phyloP scores from a whole-genome alignment of 1,140 invertebrate species.

The Cherax destructor region DNA sequence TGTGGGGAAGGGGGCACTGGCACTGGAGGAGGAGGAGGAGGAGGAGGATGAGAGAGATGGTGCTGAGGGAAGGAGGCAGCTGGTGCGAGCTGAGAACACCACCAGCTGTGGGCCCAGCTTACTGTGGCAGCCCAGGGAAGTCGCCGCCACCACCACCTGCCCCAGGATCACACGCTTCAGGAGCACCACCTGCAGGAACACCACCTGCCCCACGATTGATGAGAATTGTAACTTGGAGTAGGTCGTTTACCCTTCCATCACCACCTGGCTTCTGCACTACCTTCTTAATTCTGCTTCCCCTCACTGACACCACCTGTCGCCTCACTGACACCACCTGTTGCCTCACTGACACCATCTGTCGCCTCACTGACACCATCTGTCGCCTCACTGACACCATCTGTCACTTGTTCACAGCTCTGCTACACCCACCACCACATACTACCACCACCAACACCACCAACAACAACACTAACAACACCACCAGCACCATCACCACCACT shows the following conservation, averaged over 20 bases:
- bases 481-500: background rate
- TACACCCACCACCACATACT: background rate
- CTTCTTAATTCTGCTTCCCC: background rate
- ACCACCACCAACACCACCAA: background rate
- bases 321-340: background rate
- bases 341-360: background rate
- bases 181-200: conserved; percentile 16
- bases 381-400: background rate
- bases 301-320: background rate
- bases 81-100: background rate
- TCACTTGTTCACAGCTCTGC: background rate
- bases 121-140: background rate
- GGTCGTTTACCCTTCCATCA: background rate
- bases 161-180: background rate
- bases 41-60: background rate
- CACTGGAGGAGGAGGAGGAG: background rate
- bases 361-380: background rate
- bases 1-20: conserved; percentile 7
- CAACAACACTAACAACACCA: background rate
- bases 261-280: background rate
- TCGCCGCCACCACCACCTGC: background rate
- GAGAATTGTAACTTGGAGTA: conserved; percentile 36
- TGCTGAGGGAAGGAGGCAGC: background rate
- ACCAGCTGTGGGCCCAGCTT: background rate
- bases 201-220: conserved; percentile 28